A percentile compares a stretch with the other conserved stretches of the same genome.
Conservation (phyloP, 2,888 invertebrate species). For the Nasonia oneida region DNA sequence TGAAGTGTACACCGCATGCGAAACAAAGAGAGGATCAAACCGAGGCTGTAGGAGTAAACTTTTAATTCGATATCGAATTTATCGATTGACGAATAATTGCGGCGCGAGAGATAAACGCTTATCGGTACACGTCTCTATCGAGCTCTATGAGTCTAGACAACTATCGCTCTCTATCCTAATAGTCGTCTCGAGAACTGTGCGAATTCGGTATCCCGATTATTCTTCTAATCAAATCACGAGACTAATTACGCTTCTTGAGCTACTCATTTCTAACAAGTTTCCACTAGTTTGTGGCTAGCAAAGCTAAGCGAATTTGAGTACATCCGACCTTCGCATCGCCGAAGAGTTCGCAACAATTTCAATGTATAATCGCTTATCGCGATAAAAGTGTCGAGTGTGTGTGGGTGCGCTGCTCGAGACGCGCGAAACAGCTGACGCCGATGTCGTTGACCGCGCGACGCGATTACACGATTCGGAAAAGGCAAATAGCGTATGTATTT, state of each 20-base stretch:
- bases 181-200: neutral
- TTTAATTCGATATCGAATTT: neutral
- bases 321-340: neutral
- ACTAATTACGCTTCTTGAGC: neutral
- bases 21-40: neutral
- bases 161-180: neutral
- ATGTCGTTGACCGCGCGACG: neutral
- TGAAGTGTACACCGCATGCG: neutral
- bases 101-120: neutral
- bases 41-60: neutral
- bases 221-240: neutral
- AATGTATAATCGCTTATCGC: neutral
- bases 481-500: neutral
- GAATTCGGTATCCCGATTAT: neutral
- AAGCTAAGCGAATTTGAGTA: neutral
- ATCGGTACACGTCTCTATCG: neutral
- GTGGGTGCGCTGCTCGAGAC: neutral
- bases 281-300: too few relatives aligned
- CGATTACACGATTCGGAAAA: neutral
- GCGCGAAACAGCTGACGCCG: neutral
- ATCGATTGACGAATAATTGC: neutral
- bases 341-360: neutral
- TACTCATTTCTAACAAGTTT: too few relatives aligned
- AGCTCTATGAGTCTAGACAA: neutral
- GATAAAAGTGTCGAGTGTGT: too few relatives aligned